Percentiles rank a stretch among this genome's conserved stretches.
phyloP scores from a whole-genome alignment of 1,140 invertebrate species.

The Lordiphosa clarofinis region DNA sequence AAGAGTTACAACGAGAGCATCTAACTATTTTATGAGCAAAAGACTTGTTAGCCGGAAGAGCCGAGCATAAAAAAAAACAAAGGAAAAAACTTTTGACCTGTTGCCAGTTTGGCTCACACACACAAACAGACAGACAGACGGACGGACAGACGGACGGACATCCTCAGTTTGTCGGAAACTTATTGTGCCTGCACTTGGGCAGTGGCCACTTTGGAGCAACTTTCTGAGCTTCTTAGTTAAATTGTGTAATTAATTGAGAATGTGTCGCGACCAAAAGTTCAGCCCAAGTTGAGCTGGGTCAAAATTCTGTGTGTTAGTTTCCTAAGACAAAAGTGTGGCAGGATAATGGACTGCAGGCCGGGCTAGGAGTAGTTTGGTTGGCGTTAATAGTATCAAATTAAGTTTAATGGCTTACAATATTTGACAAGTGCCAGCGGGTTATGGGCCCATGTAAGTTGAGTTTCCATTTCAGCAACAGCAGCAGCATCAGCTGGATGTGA shows the following conservation, averaged over 20 bases:
- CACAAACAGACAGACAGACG: background rate
- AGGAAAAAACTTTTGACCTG: constrained; percentile 59
- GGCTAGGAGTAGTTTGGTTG: no score
- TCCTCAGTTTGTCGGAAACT: background rate
- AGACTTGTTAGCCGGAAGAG: constrained; percentile 39
- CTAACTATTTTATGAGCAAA: constrained; percentile 31
- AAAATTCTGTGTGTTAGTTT: no score
- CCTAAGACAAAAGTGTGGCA: background rate
- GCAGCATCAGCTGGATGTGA: no score
- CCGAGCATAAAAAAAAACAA: no score
- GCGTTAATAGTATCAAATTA: no score
- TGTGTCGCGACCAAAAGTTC: constrained; percentile 16
- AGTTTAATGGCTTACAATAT: no score
- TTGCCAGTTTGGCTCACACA: constrained; percentile 33
- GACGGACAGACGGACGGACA: background rate
- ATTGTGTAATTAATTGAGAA: constrained; percentile 68
- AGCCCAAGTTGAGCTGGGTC: background rate
- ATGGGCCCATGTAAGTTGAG: no score
- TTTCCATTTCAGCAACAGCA: no score
- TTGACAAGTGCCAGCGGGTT: no score
- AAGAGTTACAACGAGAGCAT: constrained; percentile 31
- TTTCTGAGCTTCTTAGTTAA: constrained; percentile 54
- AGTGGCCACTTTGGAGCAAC: constrained; percentile 21
- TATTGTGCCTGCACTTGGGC: constrained; percentile 8
- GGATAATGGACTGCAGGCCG: background rate